These are phyloP conservation scores for Camelus dromedarius DNA, from an alignment of 2,113 vertebrate genomes.

Conservation along the genomic window DNA sequence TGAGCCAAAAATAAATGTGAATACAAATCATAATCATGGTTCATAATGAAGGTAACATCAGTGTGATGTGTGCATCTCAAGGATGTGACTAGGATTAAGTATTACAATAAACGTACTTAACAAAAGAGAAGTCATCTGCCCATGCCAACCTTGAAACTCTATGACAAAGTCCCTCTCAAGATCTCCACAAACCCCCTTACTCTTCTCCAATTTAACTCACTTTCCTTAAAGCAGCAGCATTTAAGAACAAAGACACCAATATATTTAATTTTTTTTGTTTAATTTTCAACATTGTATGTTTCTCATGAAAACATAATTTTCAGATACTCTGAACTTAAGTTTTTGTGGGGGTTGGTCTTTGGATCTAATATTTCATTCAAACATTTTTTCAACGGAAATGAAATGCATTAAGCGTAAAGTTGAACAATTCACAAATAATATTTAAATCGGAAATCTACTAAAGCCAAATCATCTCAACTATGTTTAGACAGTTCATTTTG, in stretches of 20 bases:
- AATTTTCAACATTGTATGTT: slow-evolving; percentile 10
- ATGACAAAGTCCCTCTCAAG: not conserved
- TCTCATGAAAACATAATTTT: slow-evolving; percentile 53
- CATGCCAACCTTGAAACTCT: not conserved
- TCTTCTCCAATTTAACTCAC: not conserved
- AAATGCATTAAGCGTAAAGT: slow-evolving; percentile 5
- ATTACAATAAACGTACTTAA: not conserved
- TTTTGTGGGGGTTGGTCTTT: not conserved
- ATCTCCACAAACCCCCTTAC: not conserved
- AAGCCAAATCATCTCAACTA: slow-evolving; percentile 42
- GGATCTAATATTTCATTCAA: slow-evolving; percentile 51
- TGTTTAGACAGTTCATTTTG: not conserved
- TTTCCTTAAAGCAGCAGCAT: not conserved
- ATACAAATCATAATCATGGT: slow-evolving; percentile 19
- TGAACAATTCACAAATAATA: slow-evolving; percentile 44
- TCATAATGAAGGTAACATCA: slow-evolving; percentile 10
- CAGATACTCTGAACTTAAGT: not conserved
- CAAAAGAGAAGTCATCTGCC: not conserved
- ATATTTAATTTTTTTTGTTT: slow-evolving; percentile 47
- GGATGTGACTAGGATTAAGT: not conserved
- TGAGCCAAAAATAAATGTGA: slow-evolving; percentile 50
- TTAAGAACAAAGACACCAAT: slow-evolving; percentile 31
- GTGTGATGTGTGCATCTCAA: not conserved
- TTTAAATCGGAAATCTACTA: slow-evolving; percentile 29
- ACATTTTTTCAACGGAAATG: not conserved